Base-by-base conservation (phyloP, 2,888 invertebrate species). In the Nemoura dubitans region DNA sequence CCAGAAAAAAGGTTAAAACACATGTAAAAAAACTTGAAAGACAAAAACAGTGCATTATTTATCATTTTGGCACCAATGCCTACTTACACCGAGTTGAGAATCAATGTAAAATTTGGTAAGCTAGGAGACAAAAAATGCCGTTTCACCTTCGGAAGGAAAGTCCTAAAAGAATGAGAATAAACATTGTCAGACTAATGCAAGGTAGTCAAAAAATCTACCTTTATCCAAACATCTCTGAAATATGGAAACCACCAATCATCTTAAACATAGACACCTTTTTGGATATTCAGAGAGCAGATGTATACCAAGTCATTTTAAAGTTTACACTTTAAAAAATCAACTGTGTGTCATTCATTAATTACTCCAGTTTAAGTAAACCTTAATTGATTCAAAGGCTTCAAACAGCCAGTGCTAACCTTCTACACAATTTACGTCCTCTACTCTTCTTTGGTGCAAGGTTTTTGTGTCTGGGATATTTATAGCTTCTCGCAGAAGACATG, bases 71-170 rank as follows among this genome's bases (percentile, higher is more conserved):
- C 59, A 21, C 59, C 59, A 59, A 59, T 59, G 59, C 59, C 59
- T 87, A 87, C 87, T 87, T 76, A 87, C 87, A 25, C 80, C 14
- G 81, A 21, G 80, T 83, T 84, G 78, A 87, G 85, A 83, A 87
- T 76, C 59, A 87, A 76, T 43, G 86, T 83, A 59, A 87, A 27
- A 85, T 83, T 86, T 26, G 87, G 87, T 30, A 87, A 80, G 77
- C 85, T 87, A 43, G 87, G 87, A 86, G 87, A 29, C 21, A 76
- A 86, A 80, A 77, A 86, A 28, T 77, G 76, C 21, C 43, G 83
- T 30, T 78, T 87, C 76, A 86, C 42, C 86, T 84, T 42, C 21
- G 87, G 81, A 43, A 86, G 84, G 21, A 76, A 83, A 59, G 43
- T 21, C 86, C 87, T 87, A 82, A 29, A 42, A 86, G 29, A 76